A percentile compares a stretch with the other conserved stretches of the same genome.
phyloP scores from a whole-genome alignment of 2,888 invertebrate genomes.

The Synergus umbraculus region DNA sequence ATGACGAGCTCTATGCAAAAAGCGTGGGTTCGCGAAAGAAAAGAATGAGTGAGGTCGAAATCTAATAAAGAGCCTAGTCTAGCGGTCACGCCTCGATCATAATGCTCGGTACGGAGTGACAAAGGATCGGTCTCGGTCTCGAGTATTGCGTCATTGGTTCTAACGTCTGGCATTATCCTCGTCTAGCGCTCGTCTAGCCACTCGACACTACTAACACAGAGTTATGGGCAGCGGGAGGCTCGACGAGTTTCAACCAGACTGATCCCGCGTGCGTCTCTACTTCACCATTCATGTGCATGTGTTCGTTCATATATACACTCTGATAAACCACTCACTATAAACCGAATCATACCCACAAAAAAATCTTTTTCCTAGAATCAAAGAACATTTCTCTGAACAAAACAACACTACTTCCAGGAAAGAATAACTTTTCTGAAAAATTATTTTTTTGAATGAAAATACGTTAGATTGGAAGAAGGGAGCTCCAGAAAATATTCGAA shows the following conservation, averaged over 20 bases:
- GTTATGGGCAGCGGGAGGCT: constrained; percentile 48
- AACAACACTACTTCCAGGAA: neutral
- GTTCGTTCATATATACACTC: neutral
- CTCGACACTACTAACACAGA: constrained; percentile 55
- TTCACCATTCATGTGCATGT: neutral
- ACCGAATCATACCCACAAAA: neutral
- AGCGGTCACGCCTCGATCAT: constrained; percentile 6
- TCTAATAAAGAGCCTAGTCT: constrained; percentile 14
- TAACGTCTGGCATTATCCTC: constrained; percentile 69
- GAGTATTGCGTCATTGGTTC: constrained; percentile 70
- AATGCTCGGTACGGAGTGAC: constrained; percentile 53
- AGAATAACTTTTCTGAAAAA: neutral
- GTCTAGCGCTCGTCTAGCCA: constrained; percentile 76
- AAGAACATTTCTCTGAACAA: neutral
- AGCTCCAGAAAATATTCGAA: too few relatives aligned
- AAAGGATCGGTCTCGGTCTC: constrained; percentile 63
- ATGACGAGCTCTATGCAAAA: neutral
- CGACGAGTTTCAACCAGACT: constrained; percentile 42
- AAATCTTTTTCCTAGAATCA: neutral
- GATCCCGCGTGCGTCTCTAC: constrained; percentile 21
- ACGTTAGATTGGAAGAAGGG: too few relatives aligned
- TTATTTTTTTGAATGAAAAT: neutral
- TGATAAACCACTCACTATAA: neutral
- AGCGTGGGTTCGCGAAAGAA: constrained; percentile 27
- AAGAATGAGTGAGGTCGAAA: constrained; percentile 50